These are phyloP conservation scores for Saxidomus purpurata DNA, from an alignment of 1,140 invertebrate genomes.

Conservation along the genomic window DNA sequence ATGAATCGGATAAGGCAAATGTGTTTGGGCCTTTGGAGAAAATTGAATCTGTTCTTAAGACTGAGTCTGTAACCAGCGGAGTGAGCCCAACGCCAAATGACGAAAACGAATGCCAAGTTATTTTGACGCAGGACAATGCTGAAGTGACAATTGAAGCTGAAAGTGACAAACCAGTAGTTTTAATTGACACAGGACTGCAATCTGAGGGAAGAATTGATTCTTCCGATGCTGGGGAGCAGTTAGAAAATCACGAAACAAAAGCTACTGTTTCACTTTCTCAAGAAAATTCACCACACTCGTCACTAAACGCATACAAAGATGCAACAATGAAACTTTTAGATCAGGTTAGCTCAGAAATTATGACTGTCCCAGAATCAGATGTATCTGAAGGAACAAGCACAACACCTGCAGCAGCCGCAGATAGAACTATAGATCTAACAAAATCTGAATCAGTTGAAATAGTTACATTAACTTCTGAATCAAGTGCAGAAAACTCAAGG, in stretches of 20 bases:
- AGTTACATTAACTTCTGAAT: not conserved
- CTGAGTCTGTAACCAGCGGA: too few species aligned
- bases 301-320: not conserved
- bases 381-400: not conserved
- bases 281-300: not conserved
- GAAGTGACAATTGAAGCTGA: not conserved
- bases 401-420: not conserved
- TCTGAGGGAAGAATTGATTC: not conserved
- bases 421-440: not conserved
- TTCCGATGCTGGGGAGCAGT: not conserved
- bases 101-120: too few species aligned
- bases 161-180: not conserved
- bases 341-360: not conserved
- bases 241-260: not conserved
- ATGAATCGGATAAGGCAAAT: not conserved
- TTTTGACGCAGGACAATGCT: not conserved
- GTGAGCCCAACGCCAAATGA: too few species aligned
- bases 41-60: too few species aligned
- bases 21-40: too few species aligned
- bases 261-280: not conserved
- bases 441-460: constrained; percentile 27
- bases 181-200: not conserved
- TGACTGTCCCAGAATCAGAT: not conserved
- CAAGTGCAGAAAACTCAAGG: not conserved
- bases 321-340: constrained; percentile 31